Base-by-base conservation (phyloP, 2,113 vertebrate genomes). In the Myanophis thanlyinensis region DNA sequence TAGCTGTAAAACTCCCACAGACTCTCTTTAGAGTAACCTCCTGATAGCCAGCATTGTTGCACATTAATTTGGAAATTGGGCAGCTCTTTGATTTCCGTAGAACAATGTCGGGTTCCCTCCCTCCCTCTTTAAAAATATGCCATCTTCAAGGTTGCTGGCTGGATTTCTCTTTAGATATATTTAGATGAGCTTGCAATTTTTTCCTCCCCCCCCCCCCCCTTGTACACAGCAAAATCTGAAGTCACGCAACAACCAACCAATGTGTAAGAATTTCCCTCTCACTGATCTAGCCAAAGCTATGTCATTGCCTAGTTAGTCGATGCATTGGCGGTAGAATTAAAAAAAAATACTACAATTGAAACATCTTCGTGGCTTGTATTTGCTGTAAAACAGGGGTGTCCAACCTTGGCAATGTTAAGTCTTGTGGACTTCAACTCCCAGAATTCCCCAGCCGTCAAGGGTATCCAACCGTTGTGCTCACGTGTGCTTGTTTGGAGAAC, bases 351-450 rank as follows among this genome's bases (percentile, higher is more conserved):
- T 97, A 96, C 96, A 96, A 95, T 94, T 93, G 62, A 53, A 96
- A 96, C 96, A 30, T 93, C 96, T 96, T 95, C 93, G 93, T 93
- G 87, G 95, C 95, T 97, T 96, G 90, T 95, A 96, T 97, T 95
- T 97, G 96, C 95, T 96, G 95, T 94, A 95, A 97, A 97, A 94
- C 93, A 25, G 15, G 20, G 2, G 54, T 13, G 59, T 54, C 59
- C 8, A n/a, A 5, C 30, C 30, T 62, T 62, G 59, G 59, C 11
- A 30, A 62, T 0, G 59, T 62, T 62, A 13, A n/a, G 59, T n/a
- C 11, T 62, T 62, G 30, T 13, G 59, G 11, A n/a, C 11, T 4
- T 62, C 59, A 62, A 13, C 59, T 62, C 27, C 27, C 59, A 5
- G 11, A 62, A 62, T n/a, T 62, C 59, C 59, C 27, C 27, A n/a